A percentile compares a stretch with the other conserved stretches of the same genome.
Evolutionary conservation across 2,797 vertebrate genomes (phyloP).

Genomic region (Hephaestus fuliginosus): DNA sequence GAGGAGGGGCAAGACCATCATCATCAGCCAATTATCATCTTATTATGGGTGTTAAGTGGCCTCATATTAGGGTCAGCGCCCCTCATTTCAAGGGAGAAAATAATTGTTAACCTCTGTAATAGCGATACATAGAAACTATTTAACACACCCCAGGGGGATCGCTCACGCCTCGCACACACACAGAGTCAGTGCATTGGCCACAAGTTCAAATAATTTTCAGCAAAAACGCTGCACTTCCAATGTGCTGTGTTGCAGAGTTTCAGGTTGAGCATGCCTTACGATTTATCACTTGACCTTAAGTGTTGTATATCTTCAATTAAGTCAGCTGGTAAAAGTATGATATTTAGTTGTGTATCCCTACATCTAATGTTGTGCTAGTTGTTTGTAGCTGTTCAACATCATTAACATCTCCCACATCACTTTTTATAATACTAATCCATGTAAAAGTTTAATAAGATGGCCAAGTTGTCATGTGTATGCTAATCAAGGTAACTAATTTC

Average conservation of each 20-base stretch:
- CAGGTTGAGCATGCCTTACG: background rate
- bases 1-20: constrained; percentile 67
- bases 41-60: constrained; percentile 89
- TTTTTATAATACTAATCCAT: no score
- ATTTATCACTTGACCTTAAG: background rate
- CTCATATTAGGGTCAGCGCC: constrained; percentile 91
- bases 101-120: constrained; percentile 87
- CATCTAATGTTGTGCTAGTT: background rate
- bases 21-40: constrained; percentile 90
- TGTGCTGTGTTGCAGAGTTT: background rate
- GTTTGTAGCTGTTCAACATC: background rate
- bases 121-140: constrained; percentile 81
- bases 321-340: background rate
- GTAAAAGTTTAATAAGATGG: no score
- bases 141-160: constrained; percentile 76
- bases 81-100: constrained; percentile 91
- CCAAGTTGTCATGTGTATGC: background rate
- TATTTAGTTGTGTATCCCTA: no score
- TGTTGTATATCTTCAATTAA: background rate
- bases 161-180: constrained; percentile 21
- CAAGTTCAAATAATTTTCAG: constrained; percentile 42
- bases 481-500: background rate
- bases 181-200: background rate
- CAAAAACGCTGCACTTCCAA: background rate
- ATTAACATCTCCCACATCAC: background rate